Evolutionary conservation across 2,797 vertebrate genomes (phyloP).

Genomic region (Spinibarbus caldwelli): DNA sequence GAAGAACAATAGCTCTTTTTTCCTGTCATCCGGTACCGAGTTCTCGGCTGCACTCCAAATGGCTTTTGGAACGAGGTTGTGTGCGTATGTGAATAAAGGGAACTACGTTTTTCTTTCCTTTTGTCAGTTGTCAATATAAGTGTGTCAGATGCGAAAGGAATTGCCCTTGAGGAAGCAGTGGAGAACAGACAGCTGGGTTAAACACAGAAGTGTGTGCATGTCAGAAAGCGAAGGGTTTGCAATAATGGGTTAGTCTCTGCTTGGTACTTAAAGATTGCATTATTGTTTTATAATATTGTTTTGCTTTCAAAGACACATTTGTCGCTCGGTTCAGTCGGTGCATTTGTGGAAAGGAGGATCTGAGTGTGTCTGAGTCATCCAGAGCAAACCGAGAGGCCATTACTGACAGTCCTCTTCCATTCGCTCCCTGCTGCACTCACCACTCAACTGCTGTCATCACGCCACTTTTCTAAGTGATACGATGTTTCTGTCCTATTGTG

Average conservation of each 20-base stretch:
- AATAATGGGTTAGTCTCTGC: not conserved
- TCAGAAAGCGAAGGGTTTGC: slow-evolving; percentile 4
- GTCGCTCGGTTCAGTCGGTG: not conserved
- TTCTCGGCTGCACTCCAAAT: slow-evolving; percentile 18
- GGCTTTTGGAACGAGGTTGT: not conserved
- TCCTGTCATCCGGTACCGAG: not conserved
- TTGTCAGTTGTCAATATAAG: slow-evolving; percentile 15
- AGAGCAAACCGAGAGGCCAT: slow-evolving; percentile 29
- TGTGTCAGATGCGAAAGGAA: slow-evolving; percentile 34
- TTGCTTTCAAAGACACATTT: not conserved
- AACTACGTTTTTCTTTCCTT: slow-evolving; percentile 4
- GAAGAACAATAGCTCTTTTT: slow-evolving; percentile 23
- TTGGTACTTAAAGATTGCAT: not conserved
- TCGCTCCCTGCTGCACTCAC: not conserved
- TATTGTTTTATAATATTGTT: not conserved
- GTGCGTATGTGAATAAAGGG: not conserved
- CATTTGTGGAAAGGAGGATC: not conserved
- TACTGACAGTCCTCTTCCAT: slow-evolving; percentile 17
- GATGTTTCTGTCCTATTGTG: slow-evolving; percentile 15
- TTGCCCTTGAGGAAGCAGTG: slow-evolving; percentile 30
- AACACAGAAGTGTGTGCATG: not conserved
- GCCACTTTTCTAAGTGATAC: not conserved
- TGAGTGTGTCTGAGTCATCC: slow-evolving; percentile 11
- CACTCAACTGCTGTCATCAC: slow-evolving; percentile 25
- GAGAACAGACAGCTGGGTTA: slow-evolving; percentile 15